Evolutionary conservation across 2,113 vertebrate genomes (phyloP).

Genomic region (Hypocryptadius cinnamomeus): DNA sequence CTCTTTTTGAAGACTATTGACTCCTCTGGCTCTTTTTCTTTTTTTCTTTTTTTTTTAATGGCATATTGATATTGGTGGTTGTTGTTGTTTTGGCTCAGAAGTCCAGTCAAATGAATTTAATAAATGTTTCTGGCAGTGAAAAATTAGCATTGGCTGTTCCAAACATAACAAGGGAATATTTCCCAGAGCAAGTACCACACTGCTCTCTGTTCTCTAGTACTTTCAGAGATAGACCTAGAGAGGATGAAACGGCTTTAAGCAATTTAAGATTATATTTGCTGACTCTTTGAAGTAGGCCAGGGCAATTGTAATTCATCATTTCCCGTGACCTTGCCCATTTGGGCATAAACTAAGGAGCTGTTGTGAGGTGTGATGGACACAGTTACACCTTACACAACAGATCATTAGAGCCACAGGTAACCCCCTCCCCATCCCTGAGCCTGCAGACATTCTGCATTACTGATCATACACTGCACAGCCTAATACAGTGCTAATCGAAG

Average conservation of each 20-base stretch:
- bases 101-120: constrained; percentile 30
- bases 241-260: constrained; percentile 15
- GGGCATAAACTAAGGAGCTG: neutral
- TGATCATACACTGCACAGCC: neutral
- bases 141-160: constrained; percentile 43
- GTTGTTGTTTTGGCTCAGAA: neutral
- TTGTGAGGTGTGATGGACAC: neutral
- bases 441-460: neutral
- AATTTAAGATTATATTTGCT: neutral
- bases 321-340: neutral
- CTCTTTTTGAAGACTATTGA: constrained; percentile 33
- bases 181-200: neutral
- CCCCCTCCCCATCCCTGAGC: neutral
- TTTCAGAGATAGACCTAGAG: neutral
- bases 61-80: constrained; percentile 4
- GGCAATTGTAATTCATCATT: constrained; percentile 12
- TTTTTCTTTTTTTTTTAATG: neutral
- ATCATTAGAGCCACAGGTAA: neutral
- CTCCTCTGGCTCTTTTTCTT: neutral
- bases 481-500: neutral
- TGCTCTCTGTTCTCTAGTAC: neutral
- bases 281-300: constrained; percentile 16
- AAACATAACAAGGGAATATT: constrained; percentile 18
- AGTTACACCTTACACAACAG: neutral
- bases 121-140: constrained; percentile 17